These are phyloP conservation scores for Ochotona curzoniae DNA, from an alignment of 2,113 vertebrate genomes.

Conservation along the genomic window DNA sequence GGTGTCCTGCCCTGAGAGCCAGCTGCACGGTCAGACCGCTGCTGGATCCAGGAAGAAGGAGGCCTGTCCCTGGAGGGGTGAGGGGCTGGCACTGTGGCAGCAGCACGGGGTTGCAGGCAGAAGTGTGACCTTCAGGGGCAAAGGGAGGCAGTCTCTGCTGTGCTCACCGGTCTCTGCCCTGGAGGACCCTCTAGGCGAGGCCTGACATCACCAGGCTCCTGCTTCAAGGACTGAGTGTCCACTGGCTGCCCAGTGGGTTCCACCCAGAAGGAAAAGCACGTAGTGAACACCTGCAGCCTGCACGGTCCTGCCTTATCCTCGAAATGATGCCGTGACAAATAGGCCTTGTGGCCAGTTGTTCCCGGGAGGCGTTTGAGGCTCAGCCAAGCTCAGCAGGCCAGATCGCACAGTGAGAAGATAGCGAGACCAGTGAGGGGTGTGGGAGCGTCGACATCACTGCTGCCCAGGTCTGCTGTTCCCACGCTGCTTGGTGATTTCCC, in stretches of 20 bases:
- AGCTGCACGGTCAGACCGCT: no score
- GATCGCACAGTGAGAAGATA: neutral
- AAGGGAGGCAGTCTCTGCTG: neutral
- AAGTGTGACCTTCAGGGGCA: neutral
- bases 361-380: constrained; percentile 18
- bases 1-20: constrained; percentile 77
- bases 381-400: neutral
- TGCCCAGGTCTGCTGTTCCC: neutral
- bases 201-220: no score
- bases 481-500: no score
- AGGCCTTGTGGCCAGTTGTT: neutral
- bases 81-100: neutral
- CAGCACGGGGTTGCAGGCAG: neutral
- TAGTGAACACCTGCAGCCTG: neutral
- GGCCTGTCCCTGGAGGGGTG: neutral
- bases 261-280: neutral
- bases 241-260: neutral
- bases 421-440: neutral
- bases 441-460: neutral
- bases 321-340: constrained; percentile 4
- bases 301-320: neutral
- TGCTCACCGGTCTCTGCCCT: neutral
- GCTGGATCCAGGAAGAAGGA: neutral
- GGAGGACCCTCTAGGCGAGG: neutral
- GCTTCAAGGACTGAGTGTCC: neutral